phyloP scores from a whole-genome alignment of 2,797 vertebrate species.

The Zalophus californianus region DNA sequence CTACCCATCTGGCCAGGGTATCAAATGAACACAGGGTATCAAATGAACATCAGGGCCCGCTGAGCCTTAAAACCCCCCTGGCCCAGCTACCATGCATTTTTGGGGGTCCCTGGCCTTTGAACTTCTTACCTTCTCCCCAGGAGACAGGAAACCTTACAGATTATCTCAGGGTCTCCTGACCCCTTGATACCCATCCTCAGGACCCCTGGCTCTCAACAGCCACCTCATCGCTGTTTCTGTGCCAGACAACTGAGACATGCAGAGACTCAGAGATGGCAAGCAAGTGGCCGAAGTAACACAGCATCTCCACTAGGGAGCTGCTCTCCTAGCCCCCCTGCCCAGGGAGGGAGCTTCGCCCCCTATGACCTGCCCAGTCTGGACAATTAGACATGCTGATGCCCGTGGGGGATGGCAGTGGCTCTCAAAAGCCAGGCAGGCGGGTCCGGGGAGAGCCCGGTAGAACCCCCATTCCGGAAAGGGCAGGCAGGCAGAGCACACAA shows the following conservation, averaged over 20 bases:
- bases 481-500: too few species aligned
- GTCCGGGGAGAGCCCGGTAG: rapidly evolving
- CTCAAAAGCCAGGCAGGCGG: background rate
- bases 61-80: background rate
- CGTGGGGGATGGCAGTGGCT: rapidly evolving
- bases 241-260: background rate
- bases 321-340: background rate
- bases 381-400: rapidly evolving
- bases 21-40: rapidly evolving
- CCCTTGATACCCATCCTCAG: background rate
- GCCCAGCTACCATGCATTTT: background rate
- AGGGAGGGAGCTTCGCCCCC: background rate
- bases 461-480: background rate
- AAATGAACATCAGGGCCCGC: rapidly evolving
- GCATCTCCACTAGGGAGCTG: background rate
- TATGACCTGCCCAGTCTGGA: background rate
- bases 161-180: too few species aligned
- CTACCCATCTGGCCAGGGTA: rapidly evolving
- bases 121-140: background rate
- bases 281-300: background rate
- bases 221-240: rapidly evolving
- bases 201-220: background rate
- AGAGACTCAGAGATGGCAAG: background rate
- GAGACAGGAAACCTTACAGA: background rate
- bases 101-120: background rate